phyloP scores from a whole-genome alignment of 2,797 vertebrate genomes.

The Emydoidea blandingii region DNA sequence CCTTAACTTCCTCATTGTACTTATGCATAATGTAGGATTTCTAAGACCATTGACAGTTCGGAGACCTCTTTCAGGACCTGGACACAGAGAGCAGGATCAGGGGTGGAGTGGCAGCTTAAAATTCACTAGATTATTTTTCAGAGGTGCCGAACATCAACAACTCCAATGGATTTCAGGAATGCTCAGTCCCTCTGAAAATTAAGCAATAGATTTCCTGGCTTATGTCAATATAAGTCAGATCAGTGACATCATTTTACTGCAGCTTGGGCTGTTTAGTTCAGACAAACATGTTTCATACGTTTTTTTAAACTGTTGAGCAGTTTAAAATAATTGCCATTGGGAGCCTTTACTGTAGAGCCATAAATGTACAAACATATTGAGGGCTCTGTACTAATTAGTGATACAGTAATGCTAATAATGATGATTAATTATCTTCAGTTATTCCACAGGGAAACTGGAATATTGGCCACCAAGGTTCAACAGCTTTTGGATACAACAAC shows the following conservation, averaged over 20 bases:
- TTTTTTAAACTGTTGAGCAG: not conserved
- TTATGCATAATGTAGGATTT: not conserved
- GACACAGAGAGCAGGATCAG: not conserved
- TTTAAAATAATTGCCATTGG: not conserved
- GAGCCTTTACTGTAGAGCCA: not conserved
- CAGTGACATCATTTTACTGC: not conserved
- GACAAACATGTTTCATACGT: not conserved
- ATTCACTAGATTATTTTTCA: conserved; percentile 33
- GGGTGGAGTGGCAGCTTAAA: conserved; percentile 34
- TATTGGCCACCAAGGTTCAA: conserved; percentile 40
- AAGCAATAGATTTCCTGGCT: conserved; percentile 30
- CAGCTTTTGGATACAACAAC: conserved; percentile 31
- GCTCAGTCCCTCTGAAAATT: conserved; percentile 58
- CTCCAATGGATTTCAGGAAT: not conserved
- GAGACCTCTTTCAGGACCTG: not conserved
- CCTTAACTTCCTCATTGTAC: not conserved
- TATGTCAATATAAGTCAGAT: not conserved
- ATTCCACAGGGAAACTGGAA: not conserved
- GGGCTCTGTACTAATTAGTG: not conserved
- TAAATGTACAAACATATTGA: not conserved
- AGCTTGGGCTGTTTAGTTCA: not conserved
- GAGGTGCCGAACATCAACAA: not conserved
- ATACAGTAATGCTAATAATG: not conserved
- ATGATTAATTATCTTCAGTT: not conserved
- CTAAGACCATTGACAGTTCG: not conserved